Evolutionary conservation across 2,888 invertebrate genomes (phyloP), one percentile per base, ranked within the genome.

Genomic region (Agrilus biguttatus): DNA sequence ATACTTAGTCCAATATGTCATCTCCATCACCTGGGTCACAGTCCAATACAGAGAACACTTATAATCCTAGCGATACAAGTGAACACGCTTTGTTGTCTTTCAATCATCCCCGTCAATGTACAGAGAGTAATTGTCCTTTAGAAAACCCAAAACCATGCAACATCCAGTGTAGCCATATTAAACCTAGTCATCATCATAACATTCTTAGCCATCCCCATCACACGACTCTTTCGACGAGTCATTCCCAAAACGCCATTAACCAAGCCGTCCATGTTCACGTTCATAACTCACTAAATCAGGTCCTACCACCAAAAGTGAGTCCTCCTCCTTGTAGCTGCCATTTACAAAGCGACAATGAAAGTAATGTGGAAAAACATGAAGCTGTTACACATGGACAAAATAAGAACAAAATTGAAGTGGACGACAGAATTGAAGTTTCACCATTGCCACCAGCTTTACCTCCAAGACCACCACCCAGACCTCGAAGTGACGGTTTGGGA

Each of bases 401-500:
- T 35, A 50, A 48, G 39, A 53, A 63, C 41, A 66, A 66, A 49
- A 49, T 60, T 21, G 65, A 65, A 32, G 58, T 61, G 7, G 66
- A 67, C 44, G 67, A 67, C 50, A 52, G 65, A 41, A 67, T 67
- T 44, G 67, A 67, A 50, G 62, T 66, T 23, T 65, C 64, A 8
- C 65, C 66, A 32, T 48, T 66, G 44, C 69, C 69, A 3, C 69
- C 69, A 4, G 68, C 68, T 8, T 51, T 69, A 50, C 69, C 69
- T 1, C 69, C 69, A 8, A 49, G 69, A 46, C 69, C 69, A 1
- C 66, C 67, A 2, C 67, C 67, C 13, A 57, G 68, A 45, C 67
- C 68, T 12, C 54, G 68, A 43, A 57, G 56, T 41, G 65, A 65
- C 36, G 61, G 60, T 17, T 53, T 48, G 33, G 55, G 56, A 13